phyloP scores from a whole-genome alignment of 2,113 vertebrate species.

The Bujurquina vittata region DNA sequence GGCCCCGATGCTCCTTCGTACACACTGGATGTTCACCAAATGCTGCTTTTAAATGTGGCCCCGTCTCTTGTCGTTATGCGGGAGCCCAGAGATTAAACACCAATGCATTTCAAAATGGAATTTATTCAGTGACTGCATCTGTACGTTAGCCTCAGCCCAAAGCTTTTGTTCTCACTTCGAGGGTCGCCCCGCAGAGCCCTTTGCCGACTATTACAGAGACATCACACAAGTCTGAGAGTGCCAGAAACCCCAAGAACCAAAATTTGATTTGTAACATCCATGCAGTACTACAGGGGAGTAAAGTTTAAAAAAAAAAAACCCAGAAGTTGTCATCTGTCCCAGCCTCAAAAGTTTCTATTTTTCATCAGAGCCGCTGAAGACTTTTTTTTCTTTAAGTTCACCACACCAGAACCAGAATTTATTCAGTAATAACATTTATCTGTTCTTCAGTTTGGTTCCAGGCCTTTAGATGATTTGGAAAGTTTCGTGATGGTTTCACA shows the following conservation, averaged over 20 bases:
- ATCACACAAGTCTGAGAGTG: background rate
- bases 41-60: background rate
- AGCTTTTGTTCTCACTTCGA: slow-evolving; percentile 47
- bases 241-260: slow-evolving; percentile 45
- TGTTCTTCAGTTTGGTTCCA: slow-evolving; percentile 40
- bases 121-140: background rate
- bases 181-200: slow-evolving; percentile 14
- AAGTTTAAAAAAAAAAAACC: background rate
- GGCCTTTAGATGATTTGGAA: slow-evolving; percentile 57
- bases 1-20: too few relatives aligned
- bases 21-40: background rate
- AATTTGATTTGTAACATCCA: slow-evolving; percentile 52
- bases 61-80: background rate
- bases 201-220: slow-evolving; percentile 19
- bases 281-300: slow-evolving; percentile 20
- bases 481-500: slow-evolving; percentile 55
- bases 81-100: background rate
- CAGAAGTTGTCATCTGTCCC: slow-evolving; percentile 38
- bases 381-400: background rate
- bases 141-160: slow-evolving; percentile 3
- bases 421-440: slow-evolving; percentile 53
- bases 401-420: slow-evolving; percentile 15
- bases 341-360: slow-evolving; percentile 35
- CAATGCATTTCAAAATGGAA: background rate
- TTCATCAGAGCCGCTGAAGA: slow-evolving; percentile 42